phyloP scores from a whole-genome alignment of 2,888 invertebrate species.

The Macrophya alboannulata region DNA sequence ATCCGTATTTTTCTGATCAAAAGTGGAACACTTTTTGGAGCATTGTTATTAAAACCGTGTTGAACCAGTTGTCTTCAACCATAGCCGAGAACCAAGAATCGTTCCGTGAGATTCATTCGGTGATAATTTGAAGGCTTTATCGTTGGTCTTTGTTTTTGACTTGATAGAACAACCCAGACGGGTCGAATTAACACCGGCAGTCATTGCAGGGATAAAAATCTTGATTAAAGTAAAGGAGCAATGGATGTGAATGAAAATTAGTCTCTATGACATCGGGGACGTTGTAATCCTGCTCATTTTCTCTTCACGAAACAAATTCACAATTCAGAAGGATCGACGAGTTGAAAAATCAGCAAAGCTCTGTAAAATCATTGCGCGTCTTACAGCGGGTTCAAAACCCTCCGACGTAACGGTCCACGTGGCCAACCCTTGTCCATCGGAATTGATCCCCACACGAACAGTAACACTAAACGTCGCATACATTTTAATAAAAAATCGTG shows the following conservation, averaged over 20 bases:
- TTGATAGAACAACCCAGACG: background rate
- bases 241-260: background rate
- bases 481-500: constrained; percentile 50
- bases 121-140: background rate
- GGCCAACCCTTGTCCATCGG: background rate
- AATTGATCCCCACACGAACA: background rate
- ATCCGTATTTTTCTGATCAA: background rate
- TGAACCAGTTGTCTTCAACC: constrained; percentile 25
- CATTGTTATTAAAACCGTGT: too few relatives aligned
- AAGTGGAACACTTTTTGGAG: constrained; percentile 45
- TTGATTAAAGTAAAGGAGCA: background rate
- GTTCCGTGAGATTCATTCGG: constrained; percentile 18
- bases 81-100: background rate
- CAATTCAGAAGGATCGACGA: background rate
- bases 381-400: background rate
- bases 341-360: background rate
- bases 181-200: background rate
- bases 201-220: background rate
- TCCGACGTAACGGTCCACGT: background rate
- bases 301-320: background rate
- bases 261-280: background rate
- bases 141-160: background rate
- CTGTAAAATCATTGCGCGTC: background rate
- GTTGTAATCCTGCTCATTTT: background rate
- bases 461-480: constrained; percentile 33